Percentiles rank a stretch among this genome's conserved stretches.
phyloP scores from a whole-genome alignment of 1,140 invertebrate species.

The Caenorhabditis tropicalis region DNA sequence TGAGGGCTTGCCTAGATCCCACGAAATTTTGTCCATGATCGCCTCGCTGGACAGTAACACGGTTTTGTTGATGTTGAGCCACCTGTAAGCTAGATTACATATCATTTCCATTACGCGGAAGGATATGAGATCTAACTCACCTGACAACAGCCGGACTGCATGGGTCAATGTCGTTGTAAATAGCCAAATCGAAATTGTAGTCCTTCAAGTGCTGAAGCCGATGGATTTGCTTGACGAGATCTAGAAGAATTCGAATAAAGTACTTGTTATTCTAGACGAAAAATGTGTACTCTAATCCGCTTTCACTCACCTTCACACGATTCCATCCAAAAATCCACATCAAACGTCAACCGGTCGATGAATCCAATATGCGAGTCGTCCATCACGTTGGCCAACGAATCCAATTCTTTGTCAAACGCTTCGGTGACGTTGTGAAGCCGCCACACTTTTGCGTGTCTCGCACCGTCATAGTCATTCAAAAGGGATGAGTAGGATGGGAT shows the following conservation, averaged over 20 bases:
- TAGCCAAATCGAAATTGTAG: not conserved
- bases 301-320: slow-evolving; percentile 13
- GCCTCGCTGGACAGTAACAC: slow-evolving; percentile 15
- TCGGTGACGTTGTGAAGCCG: slow-evolving; percentile 38
- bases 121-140: slow-evolving; percentile 37
- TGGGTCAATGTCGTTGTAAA: slow-evolving; percentile 19
- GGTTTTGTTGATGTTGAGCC: not conserved
- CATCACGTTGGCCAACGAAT: slow-evolving; percentile 3
- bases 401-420: not conserved
- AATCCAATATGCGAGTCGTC: slow-evolving; percentile 29
- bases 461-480: slow-evolving; percentile 9
- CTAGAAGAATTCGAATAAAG: slow-evolving; percentile 1
- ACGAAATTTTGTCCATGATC: slow-evolving; percentile 22
- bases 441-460: slow-evolving; percentile 23
- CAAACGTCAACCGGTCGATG: not conserved
- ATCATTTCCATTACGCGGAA: slow-evolving; percentile 35
- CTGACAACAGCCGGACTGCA: not conserved
- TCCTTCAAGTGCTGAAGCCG: not conserved
- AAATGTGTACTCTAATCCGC: no score
- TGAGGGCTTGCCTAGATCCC: not conserved
- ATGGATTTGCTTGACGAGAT: not conserved
- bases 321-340: slow-evolving; percentile 14
- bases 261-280: not conserved
- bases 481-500: slow-evolving; percentile 1
- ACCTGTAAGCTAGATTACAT: slow-evolving; percentile 43